Base-by-base conservation (phyloP, 2,888 invertebrate genomes). In the Plebejus argus region DNA sequence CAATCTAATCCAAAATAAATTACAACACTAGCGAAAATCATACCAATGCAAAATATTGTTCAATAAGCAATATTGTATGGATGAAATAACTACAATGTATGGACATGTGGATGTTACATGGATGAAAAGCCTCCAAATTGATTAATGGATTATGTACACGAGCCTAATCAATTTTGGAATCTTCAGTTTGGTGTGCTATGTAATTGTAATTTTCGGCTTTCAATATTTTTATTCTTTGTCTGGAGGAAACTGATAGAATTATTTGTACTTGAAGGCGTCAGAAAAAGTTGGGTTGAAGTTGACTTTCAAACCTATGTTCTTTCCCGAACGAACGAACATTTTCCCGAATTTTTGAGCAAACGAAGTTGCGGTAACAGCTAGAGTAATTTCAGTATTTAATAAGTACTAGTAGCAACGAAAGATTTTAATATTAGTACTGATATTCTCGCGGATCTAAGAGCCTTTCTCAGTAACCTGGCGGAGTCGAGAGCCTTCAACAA, bases 111-210 rank as follows among this genome's bases (percentile, higher is more conserved):
- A 61, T 61, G 61, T 61, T 12, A 61, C 71, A 71, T 12, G 35
- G n/a, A 35, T 39, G n/a, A 45, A 70, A 45, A 20, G 39, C 39
- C n/a, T 45, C 39, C 8, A n/a, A 39, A 20, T 39, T 71, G 71
- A 71, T 71, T 20, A 71, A 71, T 20, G 71, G 71, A 71, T 71
- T 71, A 71, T n/a, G n/a, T 28, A 71, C 71, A 39, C 35, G 35
- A 35, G n/a, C n/a, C 10, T 71, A n/a, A 71, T 71, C 71, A 35
- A 35, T 70, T 35, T 70, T 71, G 39, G 35, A 18, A 71, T 70
- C n/a, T 71, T 39, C 39, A 71, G 39, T 39, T 71, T 10, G 7
- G n/a, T 35, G 35, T 35, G 7, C 20, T n/a, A n/a, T 35, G 7
- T n/a, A 33, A 45, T 20, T 71, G 20, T 39, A 4, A 39, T 39